Evolutionary conservation across 1,140 invertebrate genomes (phyloP), one percentile per base, ranked within the genome.

Genomic region (Ips typographus): DNA sequence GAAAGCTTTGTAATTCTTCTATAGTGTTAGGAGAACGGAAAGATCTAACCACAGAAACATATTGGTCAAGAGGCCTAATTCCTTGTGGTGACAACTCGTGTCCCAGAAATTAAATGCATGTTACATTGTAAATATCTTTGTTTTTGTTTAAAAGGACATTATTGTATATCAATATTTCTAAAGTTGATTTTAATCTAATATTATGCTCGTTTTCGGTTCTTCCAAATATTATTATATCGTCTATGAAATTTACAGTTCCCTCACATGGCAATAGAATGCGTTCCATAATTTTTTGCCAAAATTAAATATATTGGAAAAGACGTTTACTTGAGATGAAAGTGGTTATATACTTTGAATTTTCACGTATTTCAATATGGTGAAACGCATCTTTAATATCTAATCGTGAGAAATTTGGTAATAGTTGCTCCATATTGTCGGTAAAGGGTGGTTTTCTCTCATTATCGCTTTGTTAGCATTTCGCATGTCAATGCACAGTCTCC

Each of bases 401-500:
- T 68, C 67, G 71, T 40, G 72, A 71, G 64, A 78, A 79, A n/a
- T 72, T 64, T 55, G 69, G 55, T 52, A 77, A 49, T 8, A 78
- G 49, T 72, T 68, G 40, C 36, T 76, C 65, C 56, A 78, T 72
- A n/a, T 22, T 37, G 72, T 75, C 3, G 76, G 75, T 6, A 77
- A 53, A 69, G 77, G 51, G 37, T 65, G 40, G 55, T 76, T 75
- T 71, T 78, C 75, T 36, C 75, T 40, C n/a, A 66, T 57, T 5
- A 77, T 77, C 8, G 77, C 75, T 56, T 56, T 51, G 67, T 80
- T 80, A 1, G 77, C 87, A 85, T 2, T 37, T 39, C 80, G 63
- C 77, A 82, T 80, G 60, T 82, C 78, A 2, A 82, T 55, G 68
- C 78, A 4, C 80, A 66, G 2, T 79, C 78, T 80, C 73, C 41